phyloP scores from a whole-genome alignment of 1,140 invertebrate genomes.

The Saccostrea cuccullata region DNA sequence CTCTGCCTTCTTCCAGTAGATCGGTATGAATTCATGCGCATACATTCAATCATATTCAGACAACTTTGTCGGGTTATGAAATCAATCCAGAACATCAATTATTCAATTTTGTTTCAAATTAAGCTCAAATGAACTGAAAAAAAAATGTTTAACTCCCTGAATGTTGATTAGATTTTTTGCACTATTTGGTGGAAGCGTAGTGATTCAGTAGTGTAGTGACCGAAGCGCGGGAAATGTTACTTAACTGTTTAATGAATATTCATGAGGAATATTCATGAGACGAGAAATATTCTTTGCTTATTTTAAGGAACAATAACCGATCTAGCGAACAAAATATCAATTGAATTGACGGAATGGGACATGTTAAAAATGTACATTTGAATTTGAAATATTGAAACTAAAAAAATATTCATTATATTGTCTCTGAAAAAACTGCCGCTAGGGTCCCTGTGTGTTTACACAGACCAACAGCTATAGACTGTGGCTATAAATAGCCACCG shows the following conservation, averaged over 20 bases:
- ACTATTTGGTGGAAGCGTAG: not conserved
- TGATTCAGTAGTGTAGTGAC: not conserved
- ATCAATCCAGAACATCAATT: not conserved
- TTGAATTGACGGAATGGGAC: not conserved
- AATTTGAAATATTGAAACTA: not conserved
- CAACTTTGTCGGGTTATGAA: not conserved
- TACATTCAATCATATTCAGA: not conserved
- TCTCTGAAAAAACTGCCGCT: not conserved
- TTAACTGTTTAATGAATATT: not conserved
- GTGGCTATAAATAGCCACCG: constrained; percentile 19
- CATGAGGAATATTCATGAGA: not conserved
- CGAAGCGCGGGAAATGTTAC: not conserved
- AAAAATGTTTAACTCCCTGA: not conserved
- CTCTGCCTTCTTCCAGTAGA: not conserved
- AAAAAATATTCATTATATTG: not conserved
- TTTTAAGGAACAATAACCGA: not conserved
- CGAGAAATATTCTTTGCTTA: not conserved
- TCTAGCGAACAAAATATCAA: not conserved
- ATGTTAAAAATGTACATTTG: not conserved
- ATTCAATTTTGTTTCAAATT: not conserved
- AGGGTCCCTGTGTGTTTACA: not conserved
- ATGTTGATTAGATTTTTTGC: not conserved
- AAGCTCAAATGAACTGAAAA: not conserved
- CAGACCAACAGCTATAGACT: not conserved
- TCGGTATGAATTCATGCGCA: not conserved